These are phyloP conservation scores for Apotomis betuletana DNA, from an alignment of 2,888 invertebrate genomes.

Conservation along the genomic window DNA sequence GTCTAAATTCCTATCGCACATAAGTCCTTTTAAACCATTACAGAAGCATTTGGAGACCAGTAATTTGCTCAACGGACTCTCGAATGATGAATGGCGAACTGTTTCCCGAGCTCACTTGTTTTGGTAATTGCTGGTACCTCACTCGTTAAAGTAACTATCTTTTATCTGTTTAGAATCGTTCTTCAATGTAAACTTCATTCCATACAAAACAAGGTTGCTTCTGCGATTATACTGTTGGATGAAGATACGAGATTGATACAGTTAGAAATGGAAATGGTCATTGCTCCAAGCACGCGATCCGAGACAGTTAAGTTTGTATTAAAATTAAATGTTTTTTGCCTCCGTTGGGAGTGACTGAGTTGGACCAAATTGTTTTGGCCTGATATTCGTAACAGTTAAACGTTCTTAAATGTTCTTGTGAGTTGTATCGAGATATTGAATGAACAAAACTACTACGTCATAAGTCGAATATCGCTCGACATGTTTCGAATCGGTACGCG, in stretches of 20 bases:
- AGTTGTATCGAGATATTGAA: neutral
- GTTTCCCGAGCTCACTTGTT: slow-evolving; percentile 36
- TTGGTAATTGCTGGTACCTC: slow-evolving; percentile 41
- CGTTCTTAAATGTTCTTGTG: slow-evolving; percentile 2
- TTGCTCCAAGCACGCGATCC: slow-evolving; percentile 47
- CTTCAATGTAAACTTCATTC: neutral
- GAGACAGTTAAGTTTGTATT: slow-evolving; percentile 38
- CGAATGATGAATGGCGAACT: slow-evolving; percentile 40
- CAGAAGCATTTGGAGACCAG: slow-evolving; percentile 12
- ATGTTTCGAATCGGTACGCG: no score
- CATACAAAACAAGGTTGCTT: neutral
- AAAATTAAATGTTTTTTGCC: slow-evolving; percentile 39
- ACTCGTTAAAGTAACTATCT: slow-evolving; percentile 2
- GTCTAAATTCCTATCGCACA: neutral
- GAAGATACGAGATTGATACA: neutral
- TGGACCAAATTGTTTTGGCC: slow-evolving; percentile 14
- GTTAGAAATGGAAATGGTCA: slow-evolving; percentile 40
- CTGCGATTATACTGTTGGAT: neutral
- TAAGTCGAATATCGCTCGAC: no score
- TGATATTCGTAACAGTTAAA: slow-evolving; percentile 12
- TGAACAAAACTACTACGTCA: no score
- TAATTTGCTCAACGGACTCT: slow-evolving; percentile 31
- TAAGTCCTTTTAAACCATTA: slow-evolving; percentile 14
- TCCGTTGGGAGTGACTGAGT: slow-evolving; percentile 14
- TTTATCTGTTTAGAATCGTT: neutral